These are phyloP conservation scores for Plebejus argus DNA, from an alignment of 2,888 invertebrate genomes.

Conservation along the genomic window DNA sequence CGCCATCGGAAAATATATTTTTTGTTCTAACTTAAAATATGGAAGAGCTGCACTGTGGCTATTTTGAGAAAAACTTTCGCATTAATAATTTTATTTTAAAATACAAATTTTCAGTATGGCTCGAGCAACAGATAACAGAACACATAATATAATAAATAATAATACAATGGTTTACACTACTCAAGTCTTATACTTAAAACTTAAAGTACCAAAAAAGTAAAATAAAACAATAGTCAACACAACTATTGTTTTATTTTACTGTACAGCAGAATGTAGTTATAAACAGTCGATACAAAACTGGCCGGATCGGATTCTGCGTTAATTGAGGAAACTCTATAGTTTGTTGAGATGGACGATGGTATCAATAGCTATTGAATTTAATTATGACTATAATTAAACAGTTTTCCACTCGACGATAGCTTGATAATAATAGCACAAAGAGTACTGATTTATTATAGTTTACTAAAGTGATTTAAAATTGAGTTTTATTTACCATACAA, in stretches of 20 bases:
- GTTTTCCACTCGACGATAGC: not conserved
- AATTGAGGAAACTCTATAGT: slow-evolving; percentile 14
- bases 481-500: not conserved
- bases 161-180: too few species aligned
- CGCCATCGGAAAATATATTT: too few species aligned
- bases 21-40: too few species aligned
- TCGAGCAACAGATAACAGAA: too few species aligned
- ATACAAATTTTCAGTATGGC: too few species aligned
- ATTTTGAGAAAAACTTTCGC: too few species aligned
- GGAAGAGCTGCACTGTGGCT: too few species aligned
- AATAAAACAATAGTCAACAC: too few species aligned
- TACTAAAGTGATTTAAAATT: not conserved
- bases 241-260: not conserved
- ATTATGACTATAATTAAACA: slow-evolving; percentile 5
- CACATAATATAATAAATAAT: too few species aligned
- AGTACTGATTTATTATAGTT: not conserved
- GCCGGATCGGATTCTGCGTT: not conserved
- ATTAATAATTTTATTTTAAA: too few species aligned
- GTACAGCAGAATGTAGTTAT: not conserved
- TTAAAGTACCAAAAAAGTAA: too few species aligned
- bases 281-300: not conserved
- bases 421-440: not conserved
- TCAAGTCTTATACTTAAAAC: too few species aligned
- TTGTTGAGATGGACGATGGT: slow-evolving; percentile 1
- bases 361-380: slow-evolving; percentile 1